Conservation (phyloP, 2,113 vertebrate species). For the Genyomyrus donnyi region DNA sequence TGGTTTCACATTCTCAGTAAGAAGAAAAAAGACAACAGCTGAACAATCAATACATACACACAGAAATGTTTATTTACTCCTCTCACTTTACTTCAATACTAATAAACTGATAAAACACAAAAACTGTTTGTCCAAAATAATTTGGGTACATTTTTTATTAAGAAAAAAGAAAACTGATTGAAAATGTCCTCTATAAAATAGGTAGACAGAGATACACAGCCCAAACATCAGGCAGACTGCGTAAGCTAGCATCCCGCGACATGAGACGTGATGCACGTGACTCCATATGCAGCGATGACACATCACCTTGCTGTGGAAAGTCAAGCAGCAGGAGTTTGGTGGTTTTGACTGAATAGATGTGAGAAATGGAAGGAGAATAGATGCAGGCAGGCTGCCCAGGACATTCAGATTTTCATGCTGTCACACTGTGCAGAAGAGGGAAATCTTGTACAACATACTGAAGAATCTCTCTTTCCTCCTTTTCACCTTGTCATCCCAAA, state of each 20-base stretch:
- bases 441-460: background rate
- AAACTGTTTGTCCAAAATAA: background rate
- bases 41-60: background rate
- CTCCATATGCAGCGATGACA: background rate
- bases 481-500: background rate
- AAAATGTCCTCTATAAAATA: background rate
- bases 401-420: background rate
- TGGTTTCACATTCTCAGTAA: background rate
- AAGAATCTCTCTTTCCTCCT: background rate
- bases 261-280: background rate
- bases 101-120: background rate
- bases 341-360: background rate
- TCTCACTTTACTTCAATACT: background rate
- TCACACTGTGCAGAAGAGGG: background rate
- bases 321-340: background rate
- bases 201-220: background rate
- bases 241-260: background rate
- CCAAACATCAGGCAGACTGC: background rate
- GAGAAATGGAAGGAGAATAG: background rate
- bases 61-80: background rate
- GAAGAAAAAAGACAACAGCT: constrained; percentile 1
- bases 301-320: background rate
- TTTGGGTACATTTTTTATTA: background rate
- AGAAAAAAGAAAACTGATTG: background rate
- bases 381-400: background rate